phyloP scores from a whole-genome alignment of 1,140 invertebrate genomes.

The Halyomorpha halys region DNA sequence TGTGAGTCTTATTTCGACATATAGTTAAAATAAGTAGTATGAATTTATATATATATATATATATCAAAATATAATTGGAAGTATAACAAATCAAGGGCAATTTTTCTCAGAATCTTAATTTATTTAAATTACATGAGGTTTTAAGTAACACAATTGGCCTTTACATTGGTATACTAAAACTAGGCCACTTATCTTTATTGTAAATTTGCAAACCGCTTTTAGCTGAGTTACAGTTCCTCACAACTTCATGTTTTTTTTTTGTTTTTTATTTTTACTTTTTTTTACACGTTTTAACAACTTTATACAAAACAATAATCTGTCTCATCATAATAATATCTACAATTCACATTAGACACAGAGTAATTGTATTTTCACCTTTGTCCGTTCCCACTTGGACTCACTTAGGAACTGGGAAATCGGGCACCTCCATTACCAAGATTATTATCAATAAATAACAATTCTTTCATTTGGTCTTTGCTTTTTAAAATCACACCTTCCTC shows the following conservation, averaged over 20 bases:
- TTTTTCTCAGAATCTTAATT: slow-evolving; percentile 9
- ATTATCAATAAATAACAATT: slow-evolving; percentile 19
- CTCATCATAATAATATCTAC: slow-evolving; percentile 18
- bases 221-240: neutral
- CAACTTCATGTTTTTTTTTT: slow-evolving; percentile 4
- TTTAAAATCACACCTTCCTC: slow-evolving; percentile 18
- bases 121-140: neutral
- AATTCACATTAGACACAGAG: slow-evolving; percentile 12
- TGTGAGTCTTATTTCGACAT: slow-evolving; percentile 10
- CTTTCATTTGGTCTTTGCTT: slow-evolving; percentile 20
- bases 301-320: slow-evolving; percentile 21
- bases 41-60: neutral
- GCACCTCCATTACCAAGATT: slow-evolving; percentile 11
- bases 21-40: slow-evolving; percentile 16
- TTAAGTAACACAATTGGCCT: slow-evolving; percentile 20
- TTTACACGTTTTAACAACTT: slow-evolving; percentile 19
- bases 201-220: slow-evolving; percentile 4
- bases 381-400: slow-evolving; percentile 18
- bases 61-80: slow-evolving; percentile 19
- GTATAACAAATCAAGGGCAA: slow-evolving; percentile 17
- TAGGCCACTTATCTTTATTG: slow-evolving; percentile 15
- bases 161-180: slow-evolving; percentile 18
- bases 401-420: slow-evolving; percentile 19
- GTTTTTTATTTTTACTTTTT: slow-evolving; percentile 11
- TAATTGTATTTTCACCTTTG: slow-evolving; percentile 3